Base-by-base conservation (phyloP, 2,888 invertebrate species). In the Neoaliturus tenellus region DNA sequence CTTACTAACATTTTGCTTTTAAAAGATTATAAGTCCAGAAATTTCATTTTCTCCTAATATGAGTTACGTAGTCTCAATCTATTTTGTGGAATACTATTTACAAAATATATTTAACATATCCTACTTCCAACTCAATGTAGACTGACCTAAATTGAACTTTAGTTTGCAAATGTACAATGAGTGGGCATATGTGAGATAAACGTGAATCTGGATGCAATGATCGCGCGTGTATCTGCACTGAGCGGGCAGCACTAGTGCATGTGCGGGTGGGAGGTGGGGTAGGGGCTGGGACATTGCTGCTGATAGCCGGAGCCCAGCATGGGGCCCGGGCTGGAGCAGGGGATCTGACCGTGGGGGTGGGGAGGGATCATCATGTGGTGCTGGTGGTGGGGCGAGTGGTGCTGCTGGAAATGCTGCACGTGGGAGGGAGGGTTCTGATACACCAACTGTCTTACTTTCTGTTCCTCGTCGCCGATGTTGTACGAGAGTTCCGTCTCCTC, bases 401-500 rank as follows among this genome's bases (percentile, higher is more conserved):
- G 91, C 69, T 87, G 86, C 62, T 87, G 87, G 71, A 86, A 86
- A 71, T 86, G 86, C 48, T 86, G 87, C 28, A 82, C 85, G 55
- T 87, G 87, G 78, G 87, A 87, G 86, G 86, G 85, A 83, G 89
- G 88, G 90, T 90, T 87, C 35, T 84, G 89, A 93, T 97, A 97
- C 93, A 96, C 96, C 95, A 97, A 95, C 95, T 97, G 97, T 93
- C 97, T 97, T 96, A 97, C 97, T 97, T 97, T 97, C 94, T 96
- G 96, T 92, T 98, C 96, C 93, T 97, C 97, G 93, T 97, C 97
- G 92, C 95, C 96, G 91, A 97, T 96, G 93, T 97, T 97, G 94
- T 98, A 99, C 89, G 98, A 98, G 89, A 99, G 95, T 93, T 99
- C 99, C 87, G 98, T 98, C 92, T 99, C 99, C 93, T 99, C 98